Conservation (phyloP, 2,113 vertebrate species). For the Pyrgilauda ruficollis region DNA sequence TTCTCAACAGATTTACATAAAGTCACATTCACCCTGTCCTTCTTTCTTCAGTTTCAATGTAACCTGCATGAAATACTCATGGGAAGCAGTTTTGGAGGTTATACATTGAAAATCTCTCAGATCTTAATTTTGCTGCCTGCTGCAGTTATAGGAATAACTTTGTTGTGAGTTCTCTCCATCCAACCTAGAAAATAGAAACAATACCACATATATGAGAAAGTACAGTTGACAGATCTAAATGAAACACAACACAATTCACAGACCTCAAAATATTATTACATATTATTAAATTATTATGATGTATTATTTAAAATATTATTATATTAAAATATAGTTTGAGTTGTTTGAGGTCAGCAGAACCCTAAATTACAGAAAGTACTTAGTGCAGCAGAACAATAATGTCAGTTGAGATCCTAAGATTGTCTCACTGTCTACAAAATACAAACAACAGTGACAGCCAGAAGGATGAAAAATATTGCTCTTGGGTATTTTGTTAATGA, state of each 20-base stretch:
- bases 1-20: slow-evolving; percentile 30
- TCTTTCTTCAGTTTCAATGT: not conserved
- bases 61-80: not conserved
- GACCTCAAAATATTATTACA: not conserved
- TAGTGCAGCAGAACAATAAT: not conserved
- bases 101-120: not conserved
- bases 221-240: not conserved
- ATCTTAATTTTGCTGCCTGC: slow-evolving; percentile 6
- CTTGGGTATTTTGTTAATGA: not conserved
- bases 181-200: not conserved
- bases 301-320: not conserved
- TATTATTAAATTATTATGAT: not conserved
- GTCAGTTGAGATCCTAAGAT: not conserved
- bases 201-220: not conserved
- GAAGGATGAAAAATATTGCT: not conserved
- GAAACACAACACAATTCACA: not conserved
- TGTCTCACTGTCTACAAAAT: not conserved
- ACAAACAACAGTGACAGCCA: not conserved
- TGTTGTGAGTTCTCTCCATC: not conserved
- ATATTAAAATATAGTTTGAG: not conserved
- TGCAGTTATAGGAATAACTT: not conserved
- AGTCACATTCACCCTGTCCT: slow-evolving; percentile 18
- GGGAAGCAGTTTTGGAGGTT: not conserved
- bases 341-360: not conserved
- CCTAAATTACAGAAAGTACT: not conserved